phyloP scores from a whole-genome alignment of 35 echinoderm and acorn worm species.

The Acanthaster planci region DNA sequence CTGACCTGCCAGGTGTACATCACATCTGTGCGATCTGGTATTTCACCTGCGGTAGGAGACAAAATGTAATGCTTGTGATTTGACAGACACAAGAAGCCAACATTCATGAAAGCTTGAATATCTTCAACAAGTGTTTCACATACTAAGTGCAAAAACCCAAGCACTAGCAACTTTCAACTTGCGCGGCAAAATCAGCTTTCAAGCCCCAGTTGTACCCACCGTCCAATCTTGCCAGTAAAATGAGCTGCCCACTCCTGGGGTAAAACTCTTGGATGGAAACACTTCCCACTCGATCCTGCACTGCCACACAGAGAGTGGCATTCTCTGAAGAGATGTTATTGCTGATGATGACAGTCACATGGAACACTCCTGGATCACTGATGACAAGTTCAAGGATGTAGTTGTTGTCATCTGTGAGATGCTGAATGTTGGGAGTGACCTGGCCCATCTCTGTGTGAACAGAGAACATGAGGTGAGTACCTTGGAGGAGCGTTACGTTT shows the following conservation, averaged over 20 bases:
- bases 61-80: background rate
- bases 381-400: constrained; percentile 12
- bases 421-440: background rate
- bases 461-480: constrained; percentile 38
- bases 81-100: too few relatives aligned
- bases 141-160: too few relatives aligned
- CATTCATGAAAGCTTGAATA: too few relatives aligned
- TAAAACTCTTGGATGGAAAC: constrained; percentile 1
- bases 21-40: constrained; percentile 38
- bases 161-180: too few relatives aligned
- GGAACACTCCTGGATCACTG: constrained; percentile 24
- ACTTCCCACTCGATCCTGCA: constrained; percentile 35
- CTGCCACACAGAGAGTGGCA: background rate
- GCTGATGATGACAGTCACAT: constrained; percentile 44
- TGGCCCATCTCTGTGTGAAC: background rate
- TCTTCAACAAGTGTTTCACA: too few relatives aligned
- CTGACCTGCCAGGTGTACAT: constrained; percentile 43
- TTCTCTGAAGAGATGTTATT: constrained; percentile 57
- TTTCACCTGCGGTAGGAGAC: constrained; percentile 24
- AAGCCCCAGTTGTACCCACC: constrained; percentile 53
- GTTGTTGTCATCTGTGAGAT: background rate
- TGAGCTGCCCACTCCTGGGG: constrained; percentile 10
- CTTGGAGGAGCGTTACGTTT: constrained; percentile 1
- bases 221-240: constrained; percentile 61
- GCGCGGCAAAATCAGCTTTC: too few relatives aligned